phyloP scores from a whole-genome alignment of 2,888 invertebrate species.

The Sarcophaga carnaria region DNA sequence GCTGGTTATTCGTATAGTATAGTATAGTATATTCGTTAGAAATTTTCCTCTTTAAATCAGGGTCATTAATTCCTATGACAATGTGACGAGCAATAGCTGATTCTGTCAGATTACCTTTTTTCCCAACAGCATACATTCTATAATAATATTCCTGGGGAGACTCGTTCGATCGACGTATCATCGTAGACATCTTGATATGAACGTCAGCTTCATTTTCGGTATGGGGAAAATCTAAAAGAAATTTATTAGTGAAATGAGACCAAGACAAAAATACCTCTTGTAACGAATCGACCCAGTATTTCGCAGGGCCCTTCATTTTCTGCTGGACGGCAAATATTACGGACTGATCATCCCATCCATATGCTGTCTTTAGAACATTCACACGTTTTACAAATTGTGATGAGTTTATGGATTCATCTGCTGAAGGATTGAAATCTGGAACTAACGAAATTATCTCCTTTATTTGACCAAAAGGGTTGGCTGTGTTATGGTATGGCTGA shows the following conservation, averaged over 20 bases:
- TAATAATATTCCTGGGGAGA: constrained; percentile 25
- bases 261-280: constrained; percentile 30
- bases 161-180: constrained; percentile 24
- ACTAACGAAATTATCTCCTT: constrained; percentile 26
- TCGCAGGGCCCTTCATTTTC: constrained; percentile 50
- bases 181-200: constrained; percentile 25
- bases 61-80: constrained; percentile 48
- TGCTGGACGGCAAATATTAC: constrained; percentile 56
- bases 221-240: constrained; percentile 33
- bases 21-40: constrained; percentile 41
- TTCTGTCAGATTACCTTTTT: constrained; percentile 45
- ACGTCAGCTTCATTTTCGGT: constrained; percentile 6
- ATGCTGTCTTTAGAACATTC: constrained; percentile 38
- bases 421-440: constrained; percentile 54
- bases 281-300: constrained; percentile 50
- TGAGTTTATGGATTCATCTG: constrained; percentile 40
- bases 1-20: background rate
- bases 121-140: constrained; percentile 50
- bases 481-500: background rate
- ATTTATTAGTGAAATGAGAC: constrained; percentile 31
- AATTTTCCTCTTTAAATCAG: constrained; percentile 35
- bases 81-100: constrained; percentile 53
- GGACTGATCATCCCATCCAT: constrained; percentile 52
- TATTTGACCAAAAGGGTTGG: constrained; percentile 19
- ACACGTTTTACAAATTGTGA: constrained; percentile 23